Percentiles rank a stretch among this genome's conserved stretches.
Evolutionary conservation across 2,113 vertebrate species (phyloP).

Genomic region (Phrynosoma blainvillii): DNA sequence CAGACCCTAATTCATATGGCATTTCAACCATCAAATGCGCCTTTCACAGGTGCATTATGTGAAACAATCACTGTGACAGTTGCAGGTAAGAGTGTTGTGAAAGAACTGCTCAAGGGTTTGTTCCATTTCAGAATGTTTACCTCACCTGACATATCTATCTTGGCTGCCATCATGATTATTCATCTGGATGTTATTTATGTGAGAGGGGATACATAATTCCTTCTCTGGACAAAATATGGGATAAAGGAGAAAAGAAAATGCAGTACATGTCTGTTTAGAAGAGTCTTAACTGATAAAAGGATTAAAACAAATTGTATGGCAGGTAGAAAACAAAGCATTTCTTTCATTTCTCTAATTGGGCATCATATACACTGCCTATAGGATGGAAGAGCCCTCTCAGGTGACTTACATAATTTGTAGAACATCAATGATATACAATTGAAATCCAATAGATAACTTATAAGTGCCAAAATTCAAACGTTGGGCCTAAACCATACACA

Average conservation of each 20-base stretch:
- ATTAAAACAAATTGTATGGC: constrained; percentile 24
- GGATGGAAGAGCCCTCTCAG: not conserved
- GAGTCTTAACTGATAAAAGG: not conserved
- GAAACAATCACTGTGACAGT: constrained; percentile 66
- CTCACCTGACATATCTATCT: constrained; percentile 62
- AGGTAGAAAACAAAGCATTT: constrained; percentile 4
- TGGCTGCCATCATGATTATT: constrained; percentile 63
- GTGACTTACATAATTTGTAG: not conserved
- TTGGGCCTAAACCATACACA: not conserved
- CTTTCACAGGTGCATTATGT: constrained; percentile 49
- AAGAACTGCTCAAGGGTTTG: constrained; percentile 69
- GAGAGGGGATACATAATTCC: constrained; percentile 40
- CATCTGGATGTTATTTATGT: constrained; percentile 54
- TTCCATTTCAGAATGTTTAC: constrained; percentile 72
- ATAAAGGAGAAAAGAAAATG: not conserved
- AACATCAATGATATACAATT: not conserved
- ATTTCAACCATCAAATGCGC: constrained; percentile 52
- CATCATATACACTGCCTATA: not conserved
- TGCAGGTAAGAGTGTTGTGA: constrained; percentile 67
- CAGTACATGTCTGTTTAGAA: constrained; percentile 5
- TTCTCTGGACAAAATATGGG: constrained; percentile 37
- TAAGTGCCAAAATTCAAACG: not conserved
- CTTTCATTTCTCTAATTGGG: not conserved
- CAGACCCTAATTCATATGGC: constrained; percentile 56
- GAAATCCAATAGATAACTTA: not conserved